phyloP scores from a whole-genome alignment of 2,113 vertebrate species.

The Rhombomys opimus region DNA sequence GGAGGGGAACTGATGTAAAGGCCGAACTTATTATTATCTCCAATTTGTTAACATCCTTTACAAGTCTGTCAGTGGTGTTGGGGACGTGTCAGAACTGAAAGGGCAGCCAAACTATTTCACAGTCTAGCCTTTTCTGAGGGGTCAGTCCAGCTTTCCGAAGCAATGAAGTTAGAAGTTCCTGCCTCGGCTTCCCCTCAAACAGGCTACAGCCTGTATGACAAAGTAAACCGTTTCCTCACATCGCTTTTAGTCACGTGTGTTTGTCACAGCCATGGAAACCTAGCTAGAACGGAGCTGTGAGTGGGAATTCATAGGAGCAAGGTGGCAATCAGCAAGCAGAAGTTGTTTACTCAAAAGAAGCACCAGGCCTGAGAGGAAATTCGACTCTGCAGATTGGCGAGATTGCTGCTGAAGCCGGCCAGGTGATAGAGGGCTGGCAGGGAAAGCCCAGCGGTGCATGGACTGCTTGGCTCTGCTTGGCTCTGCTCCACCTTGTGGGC shows the following conservation, averaged over 20 bases:
- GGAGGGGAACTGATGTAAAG: not conserved
- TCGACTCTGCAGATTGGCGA: not conserved
- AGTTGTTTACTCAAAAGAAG: not conserved
- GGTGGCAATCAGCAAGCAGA: not conserved
- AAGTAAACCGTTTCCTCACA: not conserved
- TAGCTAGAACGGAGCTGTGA: not conserved
- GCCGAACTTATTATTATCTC: slow-evolving; percentile 5
- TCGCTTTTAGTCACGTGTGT: not conserved
- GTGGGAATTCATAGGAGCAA: not conserved
- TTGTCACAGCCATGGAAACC: not conserved
- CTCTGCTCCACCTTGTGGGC: not conserved
- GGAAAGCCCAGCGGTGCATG: not conserved
- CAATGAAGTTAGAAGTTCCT: not conserved
- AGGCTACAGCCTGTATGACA: too few relatives aligned
- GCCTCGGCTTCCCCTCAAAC: not conserved
- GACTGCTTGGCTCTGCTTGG: not conserved
- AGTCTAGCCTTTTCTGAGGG: not conserved
- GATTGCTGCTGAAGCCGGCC: not conserved
- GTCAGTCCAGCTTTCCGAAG: not conserved
- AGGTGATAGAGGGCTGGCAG: not conserved
- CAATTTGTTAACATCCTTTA: slow-evolving; percentile 25
- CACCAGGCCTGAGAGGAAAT: not conserved
- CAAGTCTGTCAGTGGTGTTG: not conserved
- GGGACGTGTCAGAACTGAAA: slow-evolving; percentile 36
- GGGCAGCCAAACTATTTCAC: not conserved